Evolutionary conservation across 2,113 vertebrate species (phyloP), one percentile per base, ranked within the genome.

Genomic region (Tychaedon coryphoeus): DNA sequence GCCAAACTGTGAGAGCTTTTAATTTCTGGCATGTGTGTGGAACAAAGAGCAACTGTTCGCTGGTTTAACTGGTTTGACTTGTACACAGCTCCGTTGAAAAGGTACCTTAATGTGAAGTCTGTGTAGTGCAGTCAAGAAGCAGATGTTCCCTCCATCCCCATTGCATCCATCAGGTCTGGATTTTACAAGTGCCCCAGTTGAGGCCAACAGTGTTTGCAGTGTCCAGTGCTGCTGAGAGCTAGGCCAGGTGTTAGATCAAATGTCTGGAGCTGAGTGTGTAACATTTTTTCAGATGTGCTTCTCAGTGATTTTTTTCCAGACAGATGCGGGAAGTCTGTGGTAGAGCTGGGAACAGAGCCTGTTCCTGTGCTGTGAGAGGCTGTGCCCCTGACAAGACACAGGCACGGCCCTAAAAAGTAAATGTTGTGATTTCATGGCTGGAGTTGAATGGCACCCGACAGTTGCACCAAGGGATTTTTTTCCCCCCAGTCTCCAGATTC

Each of bases 201-300:
- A 93, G 93, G 70, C 80, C 91, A 91, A 93, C 93, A 96, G 94
- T 94, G 71, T 94, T 90, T 88, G 92, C 88, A 88, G 91, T 95
- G 93, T 96, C 94, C 96, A 82, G 87, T 15, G 9, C 75, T 0
- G 10, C 90, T 62, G 90, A 90, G 94, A 94, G 90, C 82, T 54
- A 17, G 78, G 74, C 95, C 93, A 96, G 95, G 94, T 96, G 96
- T 95, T 80, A 95, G 94, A 95, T 95, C 92, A 88, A 91, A 94
- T 95, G 92, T 93, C 93, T 95, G 84, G 92, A 90, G 78, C 81
- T 65, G 75, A 70, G 91, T 1, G 7, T 56, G 74, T 82, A 82
- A 60, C 87, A 76, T 95, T 93, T 95, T 95, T 92, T 96, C 96
- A 96, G 92, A 96, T 94, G 93, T 96, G 81, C 65, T 88, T 82